These are phyloP conservation scores for Eidolon dupreanum DNA, from an alignment of 2,797 vertebrate species.

Conservation along the genomic window DNA sequence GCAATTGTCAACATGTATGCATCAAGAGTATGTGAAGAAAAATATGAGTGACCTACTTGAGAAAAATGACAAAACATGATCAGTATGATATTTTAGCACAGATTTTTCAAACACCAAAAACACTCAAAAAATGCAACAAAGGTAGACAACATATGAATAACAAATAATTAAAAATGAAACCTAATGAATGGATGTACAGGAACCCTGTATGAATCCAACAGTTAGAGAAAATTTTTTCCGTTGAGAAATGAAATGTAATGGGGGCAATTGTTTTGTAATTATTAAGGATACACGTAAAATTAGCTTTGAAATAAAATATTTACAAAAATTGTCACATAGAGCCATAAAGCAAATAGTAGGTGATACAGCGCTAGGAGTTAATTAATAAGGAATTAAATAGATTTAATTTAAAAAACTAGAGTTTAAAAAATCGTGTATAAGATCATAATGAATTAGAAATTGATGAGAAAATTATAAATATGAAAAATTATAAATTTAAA, in stretches of 20 bases:
- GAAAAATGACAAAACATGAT: neutral
- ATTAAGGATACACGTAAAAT: neutral
- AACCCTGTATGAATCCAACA: neutral
- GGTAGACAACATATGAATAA: neutral
- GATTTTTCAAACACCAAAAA: neutral
- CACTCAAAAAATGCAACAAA: neutral
- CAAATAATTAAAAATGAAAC: neutral
- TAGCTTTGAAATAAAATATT: neutral
- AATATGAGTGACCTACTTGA: neutral
- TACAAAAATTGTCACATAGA: neutral
- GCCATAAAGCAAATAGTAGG: neutral
- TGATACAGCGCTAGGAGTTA: neutral
- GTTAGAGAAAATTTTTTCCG: neutral
- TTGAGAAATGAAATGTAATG: neutral
- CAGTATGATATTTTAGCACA: neutral
- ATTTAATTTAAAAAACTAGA: neutral
- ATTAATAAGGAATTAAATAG: neutral
- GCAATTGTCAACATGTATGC: neutral
- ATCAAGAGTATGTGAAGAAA: neutral
- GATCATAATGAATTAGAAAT: neutral
- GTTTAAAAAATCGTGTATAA: neutral
- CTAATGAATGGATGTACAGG: neutral
- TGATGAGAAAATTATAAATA: neutral
- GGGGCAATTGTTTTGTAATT: neutral
- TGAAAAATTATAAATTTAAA: neutral